Evolutionary conservation across 2,888 invertebrate genomes (phyloP).

Genomic region (Margaritifera margaritifera): DNA sequence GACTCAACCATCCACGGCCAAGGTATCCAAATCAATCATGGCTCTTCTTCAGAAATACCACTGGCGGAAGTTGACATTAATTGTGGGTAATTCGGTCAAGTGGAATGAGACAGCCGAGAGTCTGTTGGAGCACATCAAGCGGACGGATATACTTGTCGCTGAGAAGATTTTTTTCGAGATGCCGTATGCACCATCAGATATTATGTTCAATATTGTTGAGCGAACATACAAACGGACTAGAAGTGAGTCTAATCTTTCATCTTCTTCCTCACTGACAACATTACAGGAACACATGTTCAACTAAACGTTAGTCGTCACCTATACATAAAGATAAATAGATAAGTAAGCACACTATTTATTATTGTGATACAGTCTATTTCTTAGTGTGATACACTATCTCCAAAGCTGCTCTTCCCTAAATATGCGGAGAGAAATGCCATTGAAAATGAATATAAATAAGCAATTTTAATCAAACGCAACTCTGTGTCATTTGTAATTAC

Average conservation of each 20-base stretch:
- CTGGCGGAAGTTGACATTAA: slow-evolving; percentile 82
- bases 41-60: slow-evolving; percentile 90
- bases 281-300: too few species aligned
- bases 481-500: too few species aligned
- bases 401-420: too few species aligned
- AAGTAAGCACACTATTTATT: too few species aligned
- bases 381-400: too few species aligned
- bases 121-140: slow-evolving; percentile 83
- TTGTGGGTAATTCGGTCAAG: slow-evolving; percentile 49
- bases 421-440: too few species aligned
- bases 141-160: slow-evolving; percentile 83
- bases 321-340: too few species aligned
- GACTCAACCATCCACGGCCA: slow-evolving; percentile 93
- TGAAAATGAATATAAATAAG: too few species aligned
- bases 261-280: too few species aligned
- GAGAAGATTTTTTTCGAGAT: slow-evolving; percentile 76
- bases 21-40: slow-evolving; percentile 88
- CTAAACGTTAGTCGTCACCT: too few species aligned
- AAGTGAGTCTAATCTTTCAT: slow-evolving; percentile 76
- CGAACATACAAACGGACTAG: slow-evolving; percentile 85
- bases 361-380: too few species aligned
- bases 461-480: too few species aligned
- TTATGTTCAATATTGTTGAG: slow-evolving; percentile 78
- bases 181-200: slow-evolving; percentile 44
- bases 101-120: slow-evolving; percentile 80